phyloP scores from a whole-genome alignment of 2,888 invertebrate species.

The Oxystoma pomonae region DNA sequence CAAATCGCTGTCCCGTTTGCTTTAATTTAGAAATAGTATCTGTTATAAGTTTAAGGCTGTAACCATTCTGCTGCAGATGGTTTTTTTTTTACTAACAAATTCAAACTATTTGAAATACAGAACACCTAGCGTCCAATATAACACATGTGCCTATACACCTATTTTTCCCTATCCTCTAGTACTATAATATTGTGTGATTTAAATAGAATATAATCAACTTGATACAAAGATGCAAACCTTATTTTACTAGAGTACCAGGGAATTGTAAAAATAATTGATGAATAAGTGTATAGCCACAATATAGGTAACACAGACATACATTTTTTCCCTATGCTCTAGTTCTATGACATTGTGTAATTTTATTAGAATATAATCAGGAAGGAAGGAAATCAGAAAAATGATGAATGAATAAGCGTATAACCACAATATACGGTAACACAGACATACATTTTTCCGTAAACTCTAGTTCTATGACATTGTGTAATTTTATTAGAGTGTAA shows the following conservation, averaged over 20 bases:
- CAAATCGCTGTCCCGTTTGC: too few species aligned
- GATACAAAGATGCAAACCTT: slow-evolving; percentile 2
- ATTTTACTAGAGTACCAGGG: slow-evolving; percentile 8
- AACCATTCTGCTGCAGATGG: too few species aligned
- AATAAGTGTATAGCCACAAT: not conserved
- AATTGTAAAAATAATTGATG: slow-evolving; percentile 4
- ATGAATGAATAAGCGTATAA: slow-evolving; percentile 4
- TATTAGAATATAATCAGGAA: slow-evolving; percentile 1
- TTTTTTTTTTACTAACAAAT: slow-evolving; percentile 7
- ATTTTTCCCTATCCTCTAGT: slow-evolving; percentile 6
- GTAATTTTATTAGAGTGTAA: slow-evolving; percentile 9
- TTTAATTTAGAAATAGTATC: too few species aligned
- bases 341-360: slow-evolving; percentile 4
- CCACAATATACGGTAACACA: slow-evolving; percentile 6
- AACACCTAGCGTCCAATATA: slow-evolving; percentile 11
- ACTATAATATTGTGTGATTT: slow-evolving; percentile 6
- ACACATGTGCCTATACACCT: not conserved
- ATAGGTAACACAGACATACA: slow-evolving; percentile 13
- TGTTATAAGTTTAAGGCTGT: too few species aligned
- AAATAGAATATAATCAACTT: not conserved
- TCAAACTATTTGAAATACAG: slow-evolving; percentile 12
- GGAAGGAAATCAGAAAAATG: slow-evolving; percentile 1
- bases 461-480: slow-evolving; percentile 11
- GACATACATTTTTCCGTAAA: slow-evolving; percentile 15
- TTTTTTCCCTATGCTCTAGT: slow-evolving; percentile 16